A percentile compares a stretch with the other conserved stretches of the same genome.
phyloP scores from a whole-genome alignment of 2,888 invertebrate species.

The Pocota personata region DNA sequence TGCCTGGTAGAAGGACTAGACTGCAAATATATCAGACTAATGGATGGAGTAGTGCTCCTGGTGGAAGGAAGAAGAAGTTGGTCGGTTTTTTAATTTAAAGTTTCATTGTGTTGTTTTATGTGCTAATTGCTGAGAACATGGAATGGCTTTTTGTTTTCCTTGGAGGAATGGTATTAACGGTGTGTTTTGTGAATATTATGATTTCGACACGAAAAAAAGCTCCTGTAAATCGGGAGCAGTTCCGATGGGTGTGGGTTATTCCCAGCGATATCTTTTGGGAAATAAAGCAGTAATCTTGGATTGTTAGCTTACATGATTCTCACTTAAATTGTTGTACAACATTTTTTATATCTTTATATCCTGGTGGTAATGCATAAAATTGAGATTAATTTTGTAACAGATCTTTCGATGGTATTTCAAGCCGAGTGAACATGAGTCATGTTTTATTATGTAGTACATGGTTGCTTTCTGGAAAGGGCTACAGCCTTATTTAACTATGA shows the following conservation, averaged over 20 bases:
- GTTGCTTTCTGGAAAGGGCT: too few species aligned
- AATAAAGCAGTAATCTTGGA: constrained; percentile 15
- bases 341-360: not conserved
- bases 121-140: constrained; percentile 61
- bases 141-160: constrained; percentile 61
- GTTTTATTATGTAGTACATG: not conserved
- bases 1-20: constrained; percentile 18
- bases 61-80: not conserved
- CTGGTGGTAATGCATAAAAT: not conserved
- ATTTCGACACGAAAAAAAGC: not conserved
- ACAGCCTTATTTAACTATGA: too few species aligned
- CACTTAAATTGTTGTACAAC: not conserved
- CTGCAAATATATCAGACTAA: constrained; percentile 46
- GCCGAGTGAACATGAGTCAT: not conserved
- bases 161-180: not conserved
- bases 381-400: not conserved
- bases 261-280: not conserved
- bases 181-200: not conserved
- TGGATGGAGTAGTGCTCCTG: constrained; percentile 32
- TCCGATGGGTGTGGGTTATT: not conserved
- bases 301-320: not conserved
- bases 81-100: constrained; percentile 52
- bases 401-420: not conserved
- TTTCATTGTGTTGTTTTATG: constrained; percentile 64
- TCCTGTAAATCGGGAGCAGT: not conserved